A percentile compares a stretch with the other conserved stretches of the same genome.
phyloP scores from a whole-genome alignment of 2,888 invertebrate genomes.

The Linnaemya tessellans region DNA sequence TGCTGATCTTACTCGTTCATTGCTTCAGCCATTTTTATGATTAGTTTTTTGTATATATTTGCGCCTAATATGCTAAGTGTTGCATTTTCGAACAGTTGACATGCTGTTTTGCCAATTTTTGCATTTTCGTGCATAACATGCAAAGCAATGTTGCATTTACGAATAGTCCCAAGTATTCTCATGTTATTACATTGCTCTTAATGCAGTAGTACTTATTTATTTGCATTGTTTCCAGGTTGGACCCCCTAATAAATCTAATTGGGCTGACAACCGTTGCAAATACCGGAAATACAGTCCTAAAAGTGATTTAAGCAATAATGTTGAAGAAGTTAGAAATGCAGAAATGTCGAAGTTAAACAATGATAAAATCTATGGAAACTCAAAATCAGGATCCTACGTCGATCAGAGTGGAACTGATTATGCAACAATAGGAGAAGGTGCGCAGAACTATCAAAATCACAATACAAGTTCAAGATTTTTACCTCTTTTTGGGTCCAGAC shows the following conservation, averaged over 20 bases:
- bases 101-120: too few species aligned
- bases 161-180: too few species aligned
- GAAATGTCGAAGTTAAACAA: conserved; percentile 8
- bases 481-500: conserved; percentile 71
- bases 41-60: too few species aligned
- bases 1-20: too few species aligned
- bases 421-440: background rate
- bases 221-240: conserved; percentile 51
- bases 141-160: too few species aligned
- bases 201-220: too few species aligned
- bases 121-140: too few species aligned
- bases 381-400: conserved; percentile 42
- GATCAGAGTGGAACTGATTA: conserved; percentile 39
- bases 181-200: too few species aligned
- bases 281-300: conserved; percentile 54
- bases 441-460: conserved; percentile 46
- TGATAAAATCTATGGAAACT: conserved; percentile 74
- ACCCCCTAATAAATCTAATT: conserved; percentile 46
- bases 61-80: too few species aligned
- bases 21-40: too few species aligned
- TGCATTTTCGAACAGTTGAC: too few species aligned
- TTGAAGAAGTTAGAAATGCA: conserved; percentile 17
- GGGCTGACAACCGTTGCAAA: conserved; percentile 42
- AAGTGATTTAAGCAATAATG: conserved; percentile 62
- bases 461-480: conserved; percentile 72